Percentiles rank a stretch among this genome's conserved stretches.
phyloP scores from a whole-genome alignment of 2,888 invertebrate species.

The Epinotia demarniana region DNA sequence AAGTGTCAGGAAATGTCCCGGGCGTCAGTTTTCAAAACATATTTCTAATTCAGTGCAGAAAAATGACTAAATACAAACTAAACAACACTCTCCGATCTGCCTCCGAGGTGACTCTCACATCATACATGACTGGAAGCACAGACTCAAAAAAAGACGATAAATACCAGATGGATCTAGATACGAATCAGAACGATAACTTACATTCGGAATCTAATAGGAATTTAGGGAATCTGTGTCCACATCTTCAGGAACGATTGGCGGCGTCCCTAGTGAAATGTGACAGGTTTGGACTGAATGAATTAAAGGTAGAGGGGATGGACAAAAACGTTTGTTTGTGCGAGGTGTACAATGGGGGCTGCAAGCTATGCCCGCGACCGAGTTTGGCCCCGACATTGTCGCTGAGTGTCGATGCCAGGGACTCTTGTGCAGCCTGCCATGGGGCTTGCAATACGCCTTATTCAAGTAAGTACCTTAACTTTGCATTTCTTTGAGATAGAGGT shows the following conservation, averaged over 20 bases:
- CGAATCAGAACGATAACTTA: slow-evolving; percentile 68
- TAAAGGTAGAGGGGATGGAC: slow-evolving; percentile 72
- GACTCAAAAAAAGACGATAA: slow-evolving; percentile 61
- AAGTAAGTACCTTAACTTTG: slow-evolving; percentile 61
- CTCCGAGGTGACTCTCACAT: slow-evolving; percentile 77
- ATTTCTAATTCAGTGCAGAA: slow-evolving; percentile 59
- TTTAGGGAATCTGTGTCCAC: slow-evolving; percentile 65
- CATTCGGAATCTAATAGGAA: slow-evolving; percentile 66
- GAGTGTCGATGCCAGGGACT: slow-evolving; percentile 63
- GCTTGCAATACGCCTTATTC: slow-evolving; percentile 64
- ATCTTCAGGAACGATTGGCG: slow-evolving; percentile 61
- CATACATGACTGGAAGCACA: slow-evolving; percentile 72
- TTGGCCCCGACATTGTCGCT: slow-evolving; percentile 62
- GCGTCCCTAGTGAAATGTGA: slow-evolving; percentile 64
- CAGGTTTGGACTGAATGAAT: slow-evolving; percentile 74
- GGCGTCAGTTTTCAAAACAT: slow-evolving; percentile 69
- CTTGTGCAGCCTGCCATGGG: slow-evolving; percentile 67
- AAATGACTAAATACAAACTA: slow-evolving; percentile 84
- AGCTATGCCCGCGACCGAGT: slow-evolving; percentile 71
- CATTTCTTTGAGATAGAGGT: no score
- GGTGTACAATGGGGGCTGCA: slow-evolving; percentile 78
- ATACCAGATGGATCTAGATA: slow-evolving; percentile 62
- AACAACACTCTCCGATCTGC: slow-evolving; percentile 74
- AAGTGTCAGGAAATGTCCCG: slow-evolving; percentile 68
- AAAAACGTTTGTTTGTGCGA: slow-evolving; percentile 74